Evolutionary conservation across 2,797 vertebrate species (phyloP).

Genomic region (Oryzias sinensis): DNA sequence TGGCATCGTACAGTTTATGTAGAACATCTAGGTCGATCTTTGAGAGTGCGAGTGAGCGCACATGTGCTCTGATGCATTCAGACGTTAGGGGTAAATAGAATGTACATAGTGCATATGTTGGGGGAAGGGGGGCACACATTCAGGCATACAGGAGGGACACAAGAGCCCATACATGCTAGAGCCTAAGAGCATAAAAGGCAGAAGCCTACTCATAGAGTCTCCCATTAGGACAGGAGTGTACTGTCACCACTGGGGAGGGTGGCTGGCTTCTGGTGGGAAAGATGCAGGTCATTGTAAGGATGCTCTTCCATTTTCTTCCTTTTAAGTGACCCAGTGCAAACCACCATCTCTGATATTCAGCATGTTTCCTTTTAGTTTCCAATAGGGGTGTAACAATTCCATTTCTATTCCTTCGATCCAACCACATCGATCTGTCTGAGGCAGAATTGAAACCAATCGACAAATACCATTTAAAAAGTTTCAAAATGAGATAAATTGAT

Average conservation of each 20-base stretch:
- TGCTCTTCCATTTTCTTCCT: slow-evolving; percentile 40
- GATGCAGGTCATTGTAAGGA: slow-evolving; percentile 68
- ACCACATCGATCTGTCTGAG: too few species aligned
- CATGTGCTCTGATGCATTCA: slow-evolving; percentile 60
- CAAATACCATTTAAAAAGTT: too few species aligned
- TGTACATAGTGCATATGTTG: slow-evolving; percentile 53
- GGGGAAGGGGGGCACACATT: slow-evolving; percentile 38
- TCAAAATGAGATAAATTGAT: too few species aligned
- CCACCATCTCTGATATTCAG: too few species aligned
- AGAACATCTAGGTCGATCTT: slow-evolving; percentile 70
- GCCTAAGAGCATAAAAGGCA: slow-evolving; percentile 60
- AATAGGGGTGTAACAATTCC: too few species aligned
- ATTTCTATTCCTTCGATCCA: too few species aligned
- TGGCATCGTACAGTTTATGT: slow-evolving; percentile 46
- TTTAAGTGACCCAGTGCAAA: too few species aligned
- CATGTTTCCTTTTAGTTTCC: too few species aligned
- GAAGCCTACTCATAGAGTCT: slow-evolving; percentile 68
- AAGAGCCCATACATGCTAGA: slow-evolving; percentile 26
- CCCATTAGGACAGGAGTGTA: slow-evolving; percentile 70
- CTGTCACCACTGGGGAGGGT: slow-evolving; percentile 47
- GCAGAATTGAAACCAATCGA: too few species aligned
- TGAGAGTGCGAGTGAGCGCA: slow-evolving; percentile 64
- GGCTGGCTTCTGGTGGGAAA: slow-evolving; percentile 39
- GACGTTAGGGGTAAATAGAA: slow-evolving; percentile 48
- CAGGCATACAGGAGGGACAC: slow-evolving; percentile 40